A percentile compares a stretch with the other conserved stretches of the same genome.
Evolutionary conservation across 2,888 invertebrate genomes (phyloP).

Genomic region (Atethmia centrago): DNA sequence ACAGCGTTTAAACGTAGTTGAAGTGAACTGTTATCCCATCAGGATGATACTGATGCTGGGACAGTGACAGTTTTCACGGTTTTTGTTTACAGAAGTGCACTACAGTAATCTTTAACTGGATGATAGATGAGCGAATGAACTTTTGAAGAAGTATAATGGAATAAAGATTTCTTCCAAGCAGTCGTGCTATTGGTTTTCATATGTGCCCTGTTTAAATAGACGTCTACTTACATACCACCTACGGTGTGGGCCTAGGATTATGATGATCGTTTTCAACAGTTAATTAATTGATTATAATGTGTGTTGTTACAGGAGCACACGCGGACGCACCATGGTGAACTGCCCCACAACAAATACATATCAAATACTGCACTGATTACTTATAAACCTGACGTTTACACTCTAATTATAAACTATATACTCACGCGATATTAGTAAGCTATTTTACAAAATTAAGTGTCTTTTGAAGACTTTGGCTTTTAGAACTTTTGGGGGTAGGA

Average conservation of each 20-base stretch:
- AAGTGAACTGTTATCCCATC: neutral
- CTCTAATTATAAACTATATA: slow-evolving; percentile 44
- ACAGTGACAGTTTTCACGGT: neutral
- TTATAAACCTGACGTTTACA: slow-evolving; percentile 60
- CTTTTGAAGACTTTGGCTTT: slow-evolving; percentile 13
- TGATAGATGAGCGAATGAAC: neutral
- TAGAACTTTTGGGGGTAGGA: slow-evolving; percentile 26
- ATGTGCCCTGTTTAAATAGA: neutral
- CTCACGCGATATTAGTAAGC: slow-evolving; percentile 38
- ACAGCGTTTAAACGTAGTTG: neutral
- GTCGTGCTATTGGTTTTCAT: neutral
- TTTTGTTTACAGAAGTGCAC: neutral
- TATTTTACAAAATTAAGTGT: slow-evolving; percentile 32
- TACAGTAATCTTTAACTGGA: neutral
- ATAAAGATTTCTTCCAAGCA: neutral
- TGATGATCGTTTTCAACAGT: neutral
- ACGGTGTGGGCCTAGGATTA: neutral
- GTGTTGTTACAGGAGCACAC: slow-evolving; percentile 81
- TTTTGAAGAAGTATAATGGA: neutral
- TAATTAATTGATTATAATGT: neutral
- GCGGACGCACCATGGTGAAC: slow-evolving; percentile 83
- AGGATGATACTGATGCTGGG: neutral
- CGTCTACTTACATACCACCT: neutral
- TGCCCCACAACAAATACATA: slow-evolving; percentile 82
- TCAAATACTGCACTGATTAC: slow-evolving; percentile 87